These are phyloP conservation scores for Benitochromis conjunctus DNA, from an alignment of 2,113 vertebrate genomes.

Conservation along the genomic window DNA sequence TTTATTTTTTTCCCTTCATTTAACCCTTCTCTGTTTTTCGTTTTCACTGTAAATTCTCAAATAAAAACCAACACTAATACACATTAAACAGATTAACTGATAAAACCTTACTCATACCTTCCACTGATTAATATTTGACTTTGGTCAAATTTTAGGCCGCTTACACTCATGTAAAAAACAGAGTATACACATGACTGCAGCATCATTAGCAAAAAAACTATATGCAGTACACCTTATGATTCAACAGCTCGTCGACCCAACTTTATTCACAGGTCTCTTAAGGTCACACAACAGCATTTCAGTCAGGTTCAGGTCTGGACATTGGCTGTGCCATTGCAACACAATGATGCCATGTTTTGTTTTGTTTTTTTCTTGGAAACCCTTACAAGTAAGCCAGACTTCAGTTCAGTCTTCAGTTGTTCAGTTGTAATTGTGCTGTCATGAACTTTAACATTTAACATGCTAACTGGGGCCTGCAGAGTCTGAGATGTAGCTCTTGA, in stretches of 20 bases:
- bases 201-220: not conserved
- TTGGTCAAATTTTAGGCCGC: not conserved
- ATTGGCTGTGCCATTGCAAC: not conserved
- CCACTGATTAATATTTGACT: not conserved
- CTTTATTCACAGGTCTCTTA: not conserved
- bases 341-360: not conserved
- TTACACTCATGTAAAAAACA: not conserved
- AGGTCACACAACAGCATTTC: not conserved
- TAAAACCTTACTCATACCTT: not conserved
- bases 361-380: not conserved
- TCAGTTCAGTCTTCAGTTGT: not conserved
- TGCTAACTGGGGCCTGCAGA: not conserved
- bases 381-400: not conserved
- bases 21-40: not conserved
- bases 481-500: not conserved
- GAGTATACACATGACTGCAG: not conserved
- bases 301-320: not conserved
- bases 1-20: not conserved
- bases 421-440: not conserved
- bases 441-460: not conserved
- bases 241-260: not conserved
- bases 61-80: not conserved
- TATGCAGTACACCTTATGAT: not conserved
- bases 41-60: conserved; percentile 34
- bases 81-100: not conserved